Evolutionary conservation across 2,113 vertebrate species (phyloP).

Genomic region (Lagopus leucura): DNA sequence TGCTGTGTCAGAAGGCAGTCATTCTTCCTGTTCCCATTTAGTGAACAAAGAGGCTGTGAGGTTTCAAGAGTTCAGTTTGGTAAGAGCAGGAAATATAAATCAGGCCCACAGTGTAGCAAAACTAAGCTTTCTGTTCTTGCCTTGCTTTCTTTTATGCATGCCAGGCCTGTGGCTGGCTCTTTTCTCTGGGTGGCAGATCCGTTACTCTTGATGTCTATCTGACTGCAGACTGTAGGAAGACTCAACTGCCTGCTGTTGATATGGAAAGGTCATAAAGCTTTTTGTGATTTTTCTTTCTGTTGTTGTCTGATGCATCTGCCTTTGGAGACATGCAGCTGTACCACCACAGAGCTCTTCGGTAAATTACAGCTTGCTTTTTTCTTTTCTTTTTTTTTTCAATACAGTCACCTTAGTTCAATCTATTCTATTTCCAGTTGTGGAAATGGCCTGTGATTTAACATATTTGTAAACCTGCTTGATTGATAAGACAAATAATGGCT

Average conservation of each 20-base stretch:
- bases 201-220: background rate
- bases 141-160: background rate
- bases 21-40: background rate
- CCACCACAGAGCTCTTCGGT: background rate
- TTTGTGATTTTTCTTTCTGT: background rate
- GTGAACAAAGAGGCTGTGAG: background rate
- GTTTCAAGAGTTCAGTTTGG: background rate
- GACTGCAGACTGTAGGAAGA: background rate
- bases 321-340: background rate
- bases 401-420: background rate
- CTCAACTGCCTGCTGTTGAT: background rate
- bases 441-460: background rate
- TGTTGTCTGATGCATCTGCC: background rate
- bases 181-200: background rate
- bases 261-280: background rate
- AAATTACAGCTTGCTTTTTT: background rate
- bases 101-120: background rate
- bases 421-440: background rate
- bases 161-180: background rate
- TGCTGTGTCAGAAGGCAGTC: background rate
- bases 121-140: background rate
- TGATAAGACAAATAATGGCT: background rate
- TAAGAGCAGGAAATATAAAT: constrained; percentile 1
- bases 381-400: background rate
- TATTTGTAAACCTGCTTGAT: background rate